A percentile compares a stretch with the other conserved stretches of the same genome.
These are phyloP conservation scores for Colius striatus DNA, from an alignment of 2,113 vertebrate species.

Conservation along the genomic window DNA sequence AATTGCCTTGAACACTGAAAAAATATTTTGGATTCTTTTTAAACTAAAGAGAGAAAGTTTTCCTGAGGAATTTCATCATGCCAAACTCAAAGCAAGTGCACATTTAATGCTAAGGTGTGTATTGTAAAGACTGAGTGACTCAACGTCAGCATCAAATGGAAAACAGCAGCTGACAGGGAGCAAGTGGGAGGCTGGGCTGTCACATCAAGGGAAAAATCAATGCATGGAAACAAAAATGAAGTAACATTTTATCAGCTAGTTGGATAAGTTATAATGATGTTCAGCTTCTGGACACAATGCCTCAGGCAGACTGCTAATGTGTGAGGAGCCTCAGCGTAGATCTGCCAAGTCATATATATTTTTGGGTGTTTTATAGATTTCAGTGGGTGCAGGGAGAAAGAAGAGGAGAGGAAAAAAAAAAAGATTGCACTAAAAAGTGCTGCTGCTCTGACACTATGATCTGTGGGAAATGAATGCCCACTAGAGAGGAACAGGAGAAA, in stretches of 20 bases:
- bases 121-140: not conserved
- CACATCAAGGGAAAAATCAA: conserved; percentile 38
- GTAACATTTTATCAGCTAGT: conserved; percentile 22
- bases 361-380: conserved; percentile 17
- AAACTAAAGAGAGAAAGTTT: not conserved
- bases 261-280: conserved; percentile 46
- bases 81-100: not conserved
- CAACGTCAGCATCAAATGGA: conserved; percentile 8
- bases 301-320: conserved; percentile 51
- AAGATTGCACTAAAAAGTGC: not conserved
- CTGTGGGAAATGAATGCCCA: not conserved
- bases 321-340: conserved; percentile 5
- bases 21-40: not conserved
- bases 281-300: conserved; percentile 53
- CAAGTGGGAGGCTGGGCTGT: conserved; percentile 40
- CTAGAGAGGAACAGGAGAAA: not conserved
- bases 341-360: conserved; percentile 33
- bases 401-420: not conserved
- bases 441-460: not conserved
- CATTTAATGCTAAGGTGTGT: not conserved
- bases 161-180: not conserved
- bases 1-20: not conserved
- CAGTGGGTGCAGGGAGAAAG: conserved; percentile 7
- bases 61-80: not conserved
- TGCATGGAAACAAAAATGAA: conserved; percentile 29